Evolutionary conservation across 2,888 invertebrate genomes (phyloP).

Genomic region (Volucella inflata): DNA sequence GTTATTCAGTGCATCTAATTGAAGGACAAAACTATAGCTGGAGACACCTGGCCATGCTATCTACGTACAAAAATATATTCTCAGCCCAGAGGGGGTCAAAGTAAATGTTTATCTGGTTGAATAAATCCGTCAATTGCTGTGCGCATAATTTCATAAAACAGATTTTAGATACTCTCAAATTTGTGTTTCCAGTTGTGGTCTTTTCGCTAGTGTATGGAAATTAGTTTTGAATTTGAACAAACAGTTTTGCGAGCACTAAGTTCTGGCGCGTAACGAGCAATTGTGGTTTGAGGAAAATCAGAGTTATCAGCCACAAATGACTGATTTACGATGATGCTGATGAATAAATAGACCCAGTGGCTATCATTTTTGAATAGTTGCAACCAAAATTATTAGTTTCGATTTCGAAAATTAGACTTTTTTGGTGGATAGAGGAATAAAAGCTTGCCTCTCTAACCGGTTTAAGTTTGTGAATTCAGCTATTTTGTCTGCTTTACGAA

Average conservation of each 20-base stretch:
- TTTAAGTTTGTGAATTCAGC: no score
- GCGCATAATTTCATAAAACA: slow-evolving; percentile 66
- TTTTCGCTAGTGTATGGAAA: slow-evolving; percentile 38
- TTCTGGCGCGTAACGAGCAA: neutral
- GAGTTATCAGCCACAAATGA: neutral
- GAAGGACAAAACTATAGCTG: slow-evolving; percentile 44
- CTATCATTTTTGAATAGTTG: no score
- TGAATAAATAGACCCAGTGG: slow-evolving; percentile 10
- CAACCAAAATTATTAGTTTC: no score
- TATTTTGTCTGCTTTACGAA: no score
- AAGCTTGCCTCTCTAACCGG: no score
- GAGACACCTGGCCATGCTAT: slow-evolving; percentile 38
- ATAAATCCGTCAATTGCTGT: slow-evolving; percentile 57
- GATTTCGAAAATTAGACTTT: no score
- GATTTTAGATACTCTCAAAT: slow-evolving; percentile 40
- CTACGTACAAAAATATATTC: slow-evolving; percentile 40
- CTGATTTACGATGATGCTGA: slow-evolving; percentile 26
- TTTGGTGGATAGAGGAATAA: no score
- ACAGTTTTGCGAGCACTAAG: no score
- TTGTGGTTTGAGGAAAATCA: neutral
- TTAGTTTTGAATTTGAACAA: slow-evolving; percentile 22
- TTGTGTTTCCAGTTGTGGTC: slow-evolving; percentile 31
- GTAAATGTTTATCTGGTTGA: slow-evolving; percentile 72
- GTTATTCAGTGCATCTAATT: slow-evolving; percentile 45
- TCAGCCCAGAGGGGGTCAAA: slow-evolving; percentile 46